Percentiles rank a stretch among this genome's conserved stretches.
phyloP scores from a whole-genome alignment of 2,888 invertebrate species.

The Dryadula phaetusa region DNA sequence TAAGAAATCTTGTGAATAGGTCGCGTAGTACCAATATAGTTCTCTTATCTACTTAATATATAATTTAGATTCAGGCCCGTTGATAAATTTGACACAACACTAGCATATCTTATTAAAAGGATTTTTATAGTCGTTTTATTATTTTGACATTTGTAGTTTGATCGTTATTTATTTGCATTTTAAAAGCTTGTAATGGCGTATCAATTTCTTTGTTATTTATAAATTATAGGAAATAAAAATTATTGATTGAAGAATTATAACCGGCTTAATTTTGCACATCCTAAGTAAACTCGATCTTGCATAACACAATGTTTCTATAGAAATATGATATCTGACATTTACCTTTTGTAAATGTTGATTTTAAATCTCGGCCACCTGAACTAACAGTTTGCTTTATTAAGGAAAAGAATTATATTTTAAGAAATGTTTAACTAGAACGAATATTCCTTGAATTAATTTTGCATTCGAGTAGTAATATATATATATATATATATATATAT shows the following conservation, averaged over 20 bases:
- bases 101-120: slow-evolving; percentile 26
- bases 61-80: slow-evolving; percentile 27
- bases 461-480: background rate
- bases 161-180: slow-evolving; percentile 26
- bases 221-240: slow-evolving; percentile 18
- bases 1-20: slow-evolving; percentile 15
- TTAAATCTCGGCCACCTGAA: slow-evolving; percentile 72
- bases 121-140: slow-evolving; percentile 31
- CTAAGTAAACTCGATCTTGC: slow-evolving; percentile 73
- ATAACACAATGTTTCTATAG: slow-evolving; percentile 71
- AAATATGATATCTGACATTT: slow-evolving; percentile 71
- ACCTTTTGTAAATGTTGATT: slow-evolving; percentile 69
- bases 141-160: slow-evolving; percentile 32
- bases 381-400: slow-evolving; percentile 59
- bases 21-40: background rate
- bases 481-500: too few species aligned
- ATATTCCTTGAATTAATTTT: background rate
- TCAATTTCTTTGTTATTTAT: background rate
- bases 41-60: slow-evolving; percentile 23
- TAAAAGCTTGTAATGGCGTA: slow-evolving; percentile 14
- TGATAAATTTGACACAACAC: slow-evolving; percentile 27
- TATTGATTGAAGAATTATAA: slow-evolving; percentile 5
- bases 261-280: slow-evolving; percentile 50
- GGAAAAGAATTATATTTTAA: slow-evolving; percentile 23
- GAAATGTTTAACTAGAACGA: slow-evolving; percentile 36